Base-by-base conservation (phyloP, 2,113 vertebrate species). In the Cranoglanis bouderius region DNA sequence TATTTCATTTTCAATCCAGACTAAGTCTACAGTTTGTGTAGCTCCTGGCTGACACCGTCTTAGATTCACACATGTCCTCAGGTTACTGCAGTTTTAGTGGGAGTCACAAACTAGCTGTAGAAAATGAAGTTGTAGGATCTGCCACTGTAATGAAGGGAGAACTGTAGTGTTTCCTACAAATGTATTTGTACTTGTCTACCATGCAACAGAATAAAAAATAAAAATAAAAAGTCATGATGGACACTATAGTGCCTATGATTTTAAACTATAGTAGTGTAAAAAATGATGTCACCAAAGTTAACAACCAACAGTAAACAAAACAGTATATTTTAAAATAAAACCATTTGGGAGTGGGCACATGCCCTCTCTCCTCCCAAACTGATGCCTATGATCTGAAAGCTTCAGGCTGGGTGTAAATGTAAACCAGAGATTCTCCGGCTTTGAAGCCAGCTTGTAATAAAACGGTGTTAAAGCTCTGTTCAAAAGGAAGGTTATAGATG, bases 361-460 rank as follows among this genome's bases (percentile, higher is more conserved):
- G 40, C 29, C 24, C 16, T 13, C 1, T 29, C 0, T 78, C 12
- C 43, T 77, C 24, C 46, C 46, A 53, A 81, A 40, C 53, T 21
- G 4, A 16, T 38, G 19, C 53, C 19, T 24, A 85, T 53, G 40
- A 75, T 57, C 86, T 43, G 77, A 81, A 70, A 51, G 84, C 63
- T 78, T 78, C 70, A 85, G 59, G 82, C 82, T 78, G 43, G 57
- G 65, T 82, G 88, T 88, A 86, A 91, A 89, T 88, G 88, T 84
- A 74, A 91, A 81, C 55, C 38, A 14, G 82, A 82, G 70, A 57
- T 72, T 77, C 49, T 84, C 75, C 4, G 18, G 35, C 67, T 91
- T 89, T 89, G 87, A 88, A 89, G 72, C 65, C 75, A 46, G 59
- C 80, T 51, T 91, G 84, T 88, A 92, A 88, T 90, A 90, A 70